These are phyloP conservation scores for Augochlora pura DNA, from an alignment of 1,140 invertebrate species.

Conservation along the genomic window DNA sequence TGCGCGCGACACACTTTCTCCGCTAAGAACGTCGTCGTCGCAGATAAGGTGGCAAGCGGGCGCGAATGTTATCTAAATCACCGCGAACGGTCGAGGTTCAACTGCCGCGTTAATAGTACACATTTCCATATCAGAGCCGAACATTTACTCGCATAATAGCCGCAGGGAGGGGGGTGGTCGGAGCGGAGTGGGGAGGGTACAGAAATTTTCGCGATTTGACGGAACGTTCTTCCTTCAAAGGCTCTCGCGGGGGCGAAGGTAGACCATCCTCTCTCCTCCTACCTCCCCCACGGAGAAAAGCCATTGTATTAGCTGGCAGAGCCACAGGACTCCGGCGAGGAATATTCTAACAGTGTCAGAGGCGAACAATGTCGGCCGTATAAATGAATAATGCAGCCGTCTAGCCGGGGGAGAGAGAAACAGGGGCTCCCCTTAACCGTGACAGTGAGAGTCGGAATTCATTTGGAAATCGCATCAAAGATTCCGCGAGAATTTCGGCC, in stretches of 20 bases:
- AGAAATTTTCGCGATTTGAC: conserved; percentile 17
- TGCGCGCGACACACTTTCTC: too few species aligned
- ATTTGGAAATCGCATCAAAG: conserved; percentile 17
- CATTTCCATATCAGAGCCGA: background rate
- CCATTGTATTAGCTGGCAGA: conserved; percentile 13
- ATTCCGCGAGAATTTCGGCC: conserved; percentile 6
- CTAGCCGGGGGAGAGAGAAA: conserved; percentile 14
- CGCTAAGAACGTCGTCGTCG: too few species aligned
- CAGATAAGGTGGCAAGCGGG: too few species aligned
- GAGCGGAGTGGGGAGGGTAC: background rate
- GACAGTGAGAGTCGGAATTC: conserved; percentile 30
- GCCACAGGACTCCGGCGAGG: conserved; percentile 9
- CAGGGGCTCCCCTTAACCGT: background rate
- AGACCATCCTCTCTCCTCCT: too few species aligned
- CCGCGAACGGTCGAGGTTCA: background rate
- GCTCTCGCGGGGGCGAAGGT: background rate
- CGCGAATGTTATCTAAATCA: conserved; percentile 1
- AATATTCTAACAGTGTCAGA: conserved; percentile 41
- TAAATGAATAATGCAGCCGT: conserved; percentile 42
- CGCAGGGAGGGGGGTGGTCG: too few species aligned
- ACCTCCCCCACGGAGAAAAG: too few species aligned
- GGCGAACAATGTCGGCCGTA: conserved; percentile 31
- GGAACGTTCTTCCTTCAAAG: background rate
- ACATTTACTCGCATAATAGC: too few species aligned
- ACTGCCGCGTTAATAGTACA: background rate